phyloP scores from a whole-genome alignment of 2,888 invertebrate species.

The Hecatera dysodea region DNA sequence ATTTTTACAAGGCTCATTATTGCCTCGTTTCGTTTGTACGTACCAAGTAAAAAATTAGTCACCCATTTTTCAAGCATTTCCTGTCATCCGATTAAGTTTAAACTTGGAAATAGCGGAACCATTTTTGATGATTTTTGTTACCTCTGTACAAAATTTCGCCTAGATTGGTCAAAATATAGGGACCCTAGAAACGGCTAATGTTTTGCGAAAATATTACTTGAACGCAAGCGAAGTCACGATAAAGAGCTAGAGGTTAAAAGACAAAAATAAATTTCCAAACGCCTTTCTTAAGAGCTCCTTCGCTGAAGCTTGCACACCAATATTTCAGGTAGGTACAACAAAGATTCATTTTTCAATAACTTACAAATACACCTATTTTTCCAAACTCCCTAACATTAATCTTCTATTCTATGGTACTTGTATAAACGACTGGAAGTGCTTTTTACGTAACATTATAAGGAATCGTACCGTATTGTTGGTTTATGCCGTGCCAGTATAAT shows the following conservation, averaged over 20 bases:
- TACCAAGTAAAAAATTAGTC: neutral
- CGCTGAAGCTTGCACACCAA: neutral
- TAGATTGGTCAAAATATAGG: no score
- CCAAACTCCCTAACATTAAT: slow-evolving; percentile 9
- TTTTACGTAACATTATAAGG: slow-evolving; percentile 22
- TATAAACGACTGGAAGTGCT: slow-evolving; percentile 25
- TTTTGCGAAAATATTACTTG: no score
- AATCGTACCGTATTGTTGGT: slow-evolving; percentile 4
- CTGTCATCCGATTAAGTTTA: neutral
- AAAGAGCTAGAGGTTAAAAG: no score
- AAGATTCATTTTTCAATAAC: slow-evolving; percentile 18
- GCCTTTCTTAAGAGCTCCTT: neutral
- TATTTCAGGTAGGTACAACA: slow-evolving; percentile 1
- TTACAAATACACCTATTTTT: neutral
- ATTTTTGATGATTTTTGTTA: no score
- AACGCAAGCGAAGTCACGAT: no score
- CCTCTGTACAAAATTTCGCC: no score
- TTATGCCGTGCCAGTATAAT: slow-evolving; percentile 20
- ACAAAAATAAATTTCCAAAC: neutral
- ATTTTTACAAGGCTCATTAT: no score
- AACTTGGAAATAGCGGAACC: neutral
- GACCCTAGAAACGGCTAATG: no score
- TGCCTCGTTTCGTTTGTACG: neutral
- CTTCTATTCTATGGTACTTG: neutral
- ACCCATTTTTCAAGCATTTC: neutral